Conservation (phyloP, 1,140 invertebrate species). For the Conopomorpha cramerella region DNA sequence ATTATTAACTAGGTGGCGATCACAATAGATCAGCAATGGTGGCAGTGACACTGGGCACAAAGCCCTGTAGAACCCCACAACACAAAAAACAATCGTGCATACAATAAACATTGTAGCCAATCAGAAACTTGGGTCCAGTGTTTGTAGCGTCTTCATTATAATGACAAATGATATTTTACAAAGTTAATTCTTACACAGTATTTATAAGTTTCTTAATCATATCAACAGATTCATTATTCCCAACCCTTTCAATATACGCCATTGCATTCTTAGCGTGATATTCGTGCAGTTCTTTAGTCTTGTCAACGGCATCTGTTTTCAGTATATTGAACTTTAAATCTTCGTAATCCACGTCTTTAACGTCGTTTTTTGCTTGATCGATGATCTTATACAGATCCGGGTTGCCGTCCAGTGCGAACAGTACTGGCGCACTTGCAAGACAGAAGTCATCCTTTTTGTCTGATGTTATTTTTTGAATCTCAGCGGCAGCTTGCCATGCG, state of each 20-base stretch:
- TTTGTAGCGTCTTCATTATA: no score
- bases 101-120: no score
- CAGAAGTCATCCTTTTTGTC: constrained; percentile 62
- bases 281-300: constrained; percentile 34
- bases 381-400: constrained; percentile 70
- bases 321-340: constrained; percentile 73
- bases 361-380: constrained; percentile 67
- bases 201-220: constrained; percentile 51
- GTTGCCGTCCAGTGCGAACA: constrained; percentile 76
- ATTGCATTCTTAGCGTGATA: constrained; percentile 42
- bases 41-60: no score
- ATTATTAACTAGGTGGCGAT: no score
- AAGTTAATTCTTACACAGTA: constrained; percentile 18
- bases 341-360: constrained; percentile 72
- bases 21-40: no score
- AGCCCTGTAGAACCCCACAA: no score
- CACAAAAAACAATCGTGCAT: no score
- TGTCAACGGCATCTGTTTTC: constrained; percentile 58
- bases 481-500: constrained; percentile 77
- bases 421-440: constrained; percentile 76
- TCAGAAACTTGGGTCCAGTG: no score
- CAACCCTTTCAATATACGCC: constrained; percentile 33
- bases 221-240: constrained; percentile 37
- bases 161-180: no score
- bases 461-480: constrained; percentile 53